Conservation (phyloP, 2,797 vertebrate genomes). For the Dromococcyx pavoninus region DNA sequence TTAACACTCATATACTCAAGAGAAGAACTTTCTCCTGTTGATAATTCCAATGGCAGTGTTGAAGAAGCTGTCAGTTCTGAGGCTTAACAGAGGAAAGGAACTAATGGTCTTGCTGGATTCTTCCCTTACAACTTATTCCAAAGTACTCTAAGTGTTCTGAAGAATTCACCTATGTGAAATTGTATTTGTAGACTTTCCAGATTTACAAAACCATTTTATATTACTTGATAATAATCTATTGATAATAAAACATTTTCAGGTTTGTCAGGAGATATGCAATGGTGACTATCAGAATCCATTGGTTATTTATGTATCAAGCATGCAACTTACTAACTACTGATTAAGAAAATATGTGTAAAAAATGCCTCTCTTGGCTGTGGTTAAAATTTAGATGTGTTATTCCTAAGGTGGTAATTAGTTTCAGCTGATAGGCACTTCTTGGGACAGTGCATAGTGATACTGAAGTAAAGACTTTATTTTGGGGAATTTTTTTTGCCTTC, state of each 20-base stretch:
- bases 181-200: not conserved
- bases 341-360: conserved; percentile 24
- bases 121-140: not conserved
- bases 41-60: not conserved
- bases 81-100: not conserved
- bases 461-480: conserved; percentile 35
- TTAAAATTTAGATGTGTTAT: not conserved
- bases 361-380: not conserved
- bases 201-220: not conserved
- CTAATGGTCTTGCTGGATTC: not conserved
- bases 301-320: not conserved
- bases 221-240: not conserved
- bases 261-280: not conserved
- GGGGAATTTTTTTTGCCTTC: not conserved
- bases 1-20: not conserved
- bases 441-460: not conserved
- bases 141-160: not conserved
- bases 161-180: not conserved
- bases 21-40: not conserved
- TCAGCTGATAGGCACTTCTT: conserved; percentile 3
- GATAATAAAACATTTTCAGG: not conserved
- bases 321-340: not conserved
- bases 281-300: not conserved
- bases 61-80: not conserved
- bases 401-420: conserved; percentile 23